Evolutionary conservation across 1,140 invertebrate genomes (phyloP).

Genomic region (Bombyx mandarina): DNA sequence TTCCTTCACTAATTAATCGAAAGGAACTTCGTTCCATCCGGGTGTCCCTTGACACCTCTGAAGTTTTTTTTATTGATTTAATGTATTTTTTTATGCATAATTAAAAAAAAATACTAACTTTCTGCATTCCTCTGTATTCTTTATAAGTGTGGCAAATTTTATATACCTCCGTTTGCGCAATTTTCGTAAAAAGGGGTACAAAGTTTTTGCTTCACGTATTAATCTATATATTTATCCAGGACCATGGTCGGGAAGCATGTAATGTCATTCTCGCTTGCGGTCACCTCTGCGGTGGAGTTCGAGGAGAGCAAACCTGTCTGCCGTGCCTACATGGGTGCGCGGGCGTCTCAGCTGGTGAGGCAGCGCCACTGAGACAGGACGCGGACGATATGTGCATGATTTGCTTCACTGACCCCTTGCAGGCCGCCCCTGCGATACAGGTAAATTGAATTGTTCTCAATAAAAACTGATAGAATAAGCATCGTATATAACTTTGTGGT

Average conservation of each 20-base stretch:
- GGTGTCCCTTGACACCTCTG: too few species aligned
- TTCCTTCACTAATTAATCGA: too few species aligned
- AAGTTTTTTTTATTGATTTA: too few species aligned
- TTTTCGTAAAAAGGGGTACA: too few species aligned
- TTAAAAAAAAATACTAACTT: too few species aligned
- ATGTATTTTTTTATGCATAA: too few species aligned
- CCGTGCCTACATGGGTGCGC: constrained; percentile 92
- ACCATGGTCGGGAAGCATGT: constrained; percentile 89
- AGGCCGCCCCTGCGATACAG: constrained; percentile 94
- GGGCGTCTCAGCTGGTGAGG: constrained; percentile 18
- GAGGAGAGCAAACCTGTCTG: constrained; percentile 85
- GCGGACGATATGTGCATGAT: constrained; percentile 99
- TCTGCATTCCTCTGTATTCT: too few species aligned
- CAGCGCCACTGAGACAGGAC: constrained; percentile 86
- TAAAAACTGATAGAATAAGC: too few species aligned
- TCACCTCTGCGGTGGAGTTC: constrained; percentile 93
- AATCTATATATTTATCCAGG: constrained; percentile 63
- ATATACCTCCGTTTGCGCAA: too few species aligned
- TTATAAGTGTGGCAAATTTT: too few species aligned
- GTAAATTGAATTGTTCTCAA: constrained; percentile 40
- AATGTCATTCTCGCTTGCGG: constrained; percentile 87
- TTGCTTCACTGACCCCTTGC: constrained; percentile 96
- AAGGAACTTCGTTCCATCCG: too few species aligned
- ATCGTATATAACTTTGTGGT: background rate
- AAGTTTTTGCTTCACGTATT: too few species aligned